A percentile compares a stretch with the other conserved stretches of the same genome.
phyloP scores from a whole-genome alignment of 2,797 vertebrate genomes.

The Oryzias dopingdopingensis region DNA sequence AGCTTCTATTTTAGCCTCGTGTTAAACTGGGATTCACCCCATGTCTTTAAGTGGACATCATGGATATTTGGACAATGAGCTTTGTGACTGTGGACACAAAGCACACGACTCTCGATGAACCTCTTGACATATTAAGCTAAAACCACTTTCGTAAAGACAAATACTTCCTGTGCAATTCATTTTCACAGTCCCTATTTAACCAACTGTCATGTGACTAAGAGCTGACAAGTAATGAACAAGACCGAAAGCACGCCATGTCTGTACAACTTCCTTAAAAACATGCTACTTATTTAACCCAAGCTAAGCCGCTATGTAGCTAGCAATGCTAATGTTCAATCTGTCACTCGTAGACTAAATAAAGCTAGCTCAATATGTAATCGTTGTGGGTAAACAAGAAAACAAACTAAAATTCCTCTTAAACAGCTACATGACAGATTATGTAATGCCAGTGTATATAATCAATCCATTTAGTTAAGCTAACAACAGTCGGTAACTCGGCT shows the following conservation, averaged over 20 bases:
- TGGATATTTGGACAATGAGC: too few relatives aligned
- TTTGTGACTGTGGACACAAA: too few relatives aligned
- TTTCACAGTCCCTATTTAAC: background rate
- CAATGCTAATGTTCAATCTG: slow-evolving; percentile 21
- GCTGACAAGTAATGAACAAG: background rate
- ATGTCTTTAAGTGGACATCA: too few relatives aligned
- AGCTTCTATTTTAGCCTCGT: too few relatives aligned
- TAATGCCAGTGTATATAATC: too few relatives aligned
- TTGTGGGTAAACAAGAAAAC: background rate
- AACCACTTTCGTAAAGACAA: too few relatives aligned
- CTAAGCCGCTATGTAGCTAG: slow-evolving; percentile 34
- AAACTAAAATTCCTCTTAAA: too few relatives aligned
- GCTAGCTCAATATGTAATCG: background rate
- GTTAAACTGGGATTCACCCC: too few relatives aligned
- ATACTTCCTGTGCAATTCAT: too few relatives aligned
- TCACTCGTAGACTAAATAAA: slow-evolving; percentile 1
- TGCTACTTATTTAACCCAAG: slow-evolving; percentile 9
- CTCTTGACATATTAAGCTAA: too few relatives aligned
- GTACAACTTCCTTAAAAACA: slow-evolving; percentile 11
- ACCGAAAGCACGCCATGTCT: background rate
- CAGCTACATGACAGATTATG: too few relatives aligned
- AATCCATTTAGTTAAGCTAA: background rate
- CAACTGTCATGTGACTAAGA: slow-evolving; percentile 15
- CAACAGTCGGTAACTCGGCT: background rate
- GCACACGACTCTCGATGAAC: too few relatives aligned